phyloP scores from a whole-genome alignment of 2,888 invertebrate genomes.

The Peribatodes rhomboidaria region DNA sequence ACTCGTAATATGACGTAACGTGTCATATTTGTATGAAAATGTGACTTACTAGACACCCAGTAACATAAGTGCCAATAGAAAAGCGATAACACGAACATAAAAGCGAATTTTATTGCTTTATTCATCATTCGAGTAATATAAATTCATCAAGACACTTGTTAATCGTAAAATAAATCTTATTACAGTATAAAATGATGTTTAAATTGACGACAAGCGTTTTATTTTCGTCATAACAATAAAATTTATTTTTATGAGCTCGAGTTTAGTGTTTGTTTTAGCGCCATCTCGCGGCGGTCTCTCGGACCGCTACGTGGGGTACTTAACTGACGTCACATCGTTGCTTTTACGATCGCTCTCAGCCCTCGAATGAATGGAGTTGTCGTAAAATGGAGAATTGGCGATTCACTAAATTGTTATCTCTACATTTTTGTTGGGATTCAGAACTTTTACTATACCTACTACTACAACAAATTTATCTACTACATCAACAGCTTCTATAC shows the following conservation, averaged over 20 bases:
- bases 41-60: constrained; percentile 48
- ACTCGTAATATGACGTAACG: constrained; percentile 65
- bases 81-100: constrained; percentile 79
- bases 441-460: constrained; percentile 34
- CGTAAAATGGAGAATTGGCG: constrained; percentile 73
- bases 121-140: constrained; percentile 83
- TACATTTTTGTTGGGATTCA: constrained; percentile 47
- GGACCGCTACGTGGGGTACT: constrained; percentile 64
- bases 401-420: constrained; percentile 54
- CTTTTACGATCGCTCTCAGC: constrained; percentile 73
- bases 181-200: constrained; percentile 85
- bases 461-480: constrained; percentile 27
- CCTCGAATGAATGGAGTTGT: constrained; percentile 73
- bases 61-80: constrained; percentile 80
- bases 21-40: constrained; percentile 65
- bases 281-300: constrained; percentile 69
- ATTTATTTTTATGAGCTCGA: constrained; percentile 83
- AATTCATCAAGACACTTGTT: constrained; percentile 87
- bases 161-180: constrained; percentile 87
- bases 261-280: constrained; percentile 67
- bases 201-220: constrained; percentile 87
- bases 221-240: constrained; percentile 87
- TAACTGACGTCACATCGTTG: constrained; percentile 68
- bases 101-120: constrained; percentile 82
- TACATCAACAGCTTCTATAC: constrained; percentile 1